Base-by-base conservation (phyloP, 2,797 vertebrate species). In the Synaphobranchus kaupii region DNA sequence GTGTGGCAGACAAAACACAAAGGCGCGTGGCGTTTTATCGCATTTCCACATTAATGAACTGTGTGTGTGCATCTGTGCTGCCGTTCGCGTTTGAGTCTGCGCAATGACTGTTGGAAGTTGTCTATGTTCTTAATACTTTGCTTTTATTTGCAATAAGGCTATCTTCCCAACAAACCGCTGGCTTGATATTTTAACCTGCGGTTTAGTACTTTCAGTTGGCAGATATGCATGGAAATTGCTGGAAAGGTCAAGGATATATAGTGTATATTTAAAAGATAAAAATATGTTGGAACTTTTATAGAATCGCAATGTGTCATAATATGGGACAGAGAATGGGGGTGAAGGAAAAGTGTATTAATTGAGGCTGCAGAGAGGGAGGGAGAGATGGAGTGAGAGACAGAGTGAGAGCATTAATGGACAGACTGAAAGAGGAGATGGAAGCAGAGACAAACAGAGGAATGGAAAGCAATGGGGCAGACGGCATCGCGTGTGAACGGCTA, bases 391-490 rank as follows among this genome's bases (percentile, higher is more conserved):
- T 9, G 50, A 76, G 60, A 47, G 58, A 28, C 58, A 31, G 15
- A 31, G 25, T 9, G 63, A 34, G 15, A 71, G 81, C 4, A 22
- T 60, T 25, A 5, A 6, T 10, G 8, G 54, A 28, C 52, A 25
- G 48, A 71, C n/a, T 80, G 50, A 25, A 2, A 60, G 68, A 54
- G 82, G 20, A 58, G 13, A 17, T 4, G 17, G 2, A 15, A 34
- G 28, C 12, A 56, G 81, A 56, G 34, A 60, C 0, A 13, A 9
- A 68, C 52, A 56, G 48, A 87, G 86, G 73, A 87, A 84, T 47
- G 50, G 83, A 78, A 81, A 48, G 63, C 54, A 31, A 84, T 84
- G 6, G 20, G 52, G n/a, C 50, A 47, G 73, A 78, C 34, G 81
- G 63, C 0, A 10, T 87, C 50, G 82, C 83, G 68, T 87, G 82